Evolutionary conservation across 1,140 invertebrate genomes (phyloP), one percentile per base, ranked within the genome.

Genomic region (Littorina saxatilis): DNA sequence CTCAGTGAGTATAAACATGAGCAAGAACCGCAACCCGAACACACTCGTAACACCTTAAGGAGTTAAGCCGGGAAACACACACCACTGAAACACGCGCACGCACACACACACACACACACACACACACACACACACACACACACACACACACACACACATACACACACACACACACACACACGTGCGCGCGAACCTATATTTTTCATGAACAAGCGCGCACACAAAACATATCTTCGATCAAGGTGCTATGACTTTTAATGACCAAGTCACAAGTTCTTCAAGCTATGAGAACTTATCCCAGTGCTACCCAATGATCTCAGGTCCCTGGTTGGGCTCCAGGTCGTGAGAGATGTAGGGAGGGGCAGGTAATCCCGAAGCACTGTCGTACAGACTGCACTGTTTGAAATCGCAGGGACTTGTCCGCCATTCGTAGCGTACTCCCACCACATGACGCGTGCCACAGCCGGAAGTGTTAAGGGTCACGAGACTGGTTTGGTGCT

Each of bases 351-450:
- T 47, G 43, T 47, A 88, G 15, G 90, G 88, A 39, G 86, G 83
- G 29, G 83, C 88, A 3, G 90, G 90, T 2, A 91, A 83, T 0
- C 81, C 81, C 43, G 82, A 86, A 5, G 80, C 76, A 23, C 47
- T 73, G 37, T 84, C 84, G 75, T 92, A 92, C 20, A 92, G 78
- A 17, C 88, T 87, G 85, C 90, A 91, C 29, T 84, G 73, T 52
- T 86, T 83, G 40, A 88, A 87, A 0, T 47, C 43, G 79, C 91
- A 92, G 0, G 91, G 91, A 15, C 87, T 84, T 72, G 89, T 86
- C 29, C 84, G 72, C 91, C 91, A 92, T n/a, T 87, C 87, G 82
- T 92, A 91, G 13, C 91, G 87, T 1, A 91, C n/a, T 13, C 88
- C 88, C 43, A 83, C 82, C 0, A 86, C 66, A 29, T 75, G 78